Evolutionary conservation across 2,113 vertebrate genomes (phyloP), one percentile per base, ranked within the genome.

Genomic region (Embiotoca jacksoni): DNA sequence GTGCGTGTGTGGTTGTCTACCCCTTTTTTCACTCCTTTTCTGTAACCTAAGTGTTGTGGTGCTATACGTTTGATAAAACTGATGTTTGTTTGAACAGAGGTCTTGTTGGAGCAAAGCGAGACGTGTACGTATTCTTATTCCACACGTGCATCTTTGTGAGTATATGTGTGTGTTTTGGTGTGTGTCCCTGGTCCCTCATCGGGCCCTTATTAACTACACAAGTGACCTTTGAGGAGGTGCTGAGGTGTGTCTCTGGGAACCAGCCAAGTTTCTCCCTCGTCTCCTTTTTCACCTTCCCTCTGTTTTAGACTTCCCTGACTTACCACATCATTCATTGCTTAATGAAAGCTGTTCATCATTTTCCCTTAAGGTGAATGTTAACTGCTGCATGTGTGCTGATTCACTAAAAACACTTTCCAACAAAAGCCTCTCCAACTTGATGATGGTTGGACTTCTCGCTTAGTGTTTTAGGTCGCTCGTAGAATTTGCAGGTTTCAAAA

Each of bases 171-270:
- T 75, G 69, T 76, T 23, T 66, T 16, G 70, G 7, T 80, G 50
- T 70, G 69, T 78, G 68, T 84, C 37, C 13, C 69, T 68, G 72
- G 73, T 90, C 92, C 83, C 66, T 94, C 92, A 84, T 93, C 93
- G 81, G 88, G 81, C 83, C 83, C 89, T 94, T 91, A 94, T 95
- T 95, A 95, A 93, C 85, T 88, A 84, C 75, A 72, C 74, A 92
- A 92, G 91, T 91, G 92, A 95, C 91, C 93, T 95, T 93, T 94
- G 81, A 92, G 59, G 83, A 89, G 87, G 87, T 89, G 92, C 80
- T 94, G 93, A 95, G 78, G 85, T 87, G 74, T 56, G 55, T 80
- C 75, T 72, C 71, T 84, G 65, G 80, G 77, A 56, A 32, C n/a
- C 32, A 66, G 90, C 91, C 89, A 90, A 83, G 72, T 84, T 73